Conservation (phyloP, 1,140 invertebrate species). For the Ceratina calcarata region DNA sequence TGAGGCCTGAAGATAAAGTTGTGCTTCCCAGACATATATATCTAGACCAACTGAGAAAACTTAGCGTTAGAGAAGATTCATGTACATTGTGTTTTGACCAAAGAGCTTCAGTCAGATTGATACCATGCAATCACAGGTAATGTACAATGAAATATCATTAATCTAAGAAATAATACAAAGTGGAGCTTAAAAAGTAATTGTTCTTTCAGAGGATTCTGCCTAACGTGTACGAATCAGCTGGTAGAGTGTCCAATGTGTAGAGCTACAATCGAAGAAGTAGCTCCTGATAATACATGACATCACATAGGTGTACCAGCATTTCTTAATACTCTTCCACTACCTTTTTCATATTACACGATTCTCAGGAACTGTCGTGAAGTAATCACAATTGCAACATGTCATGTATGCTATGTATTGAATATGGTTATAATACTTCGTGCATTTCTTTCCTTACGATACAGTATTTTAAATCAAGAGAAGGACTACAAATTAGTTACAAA, state of each 20-base stretch:
- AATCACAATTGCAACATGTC: slow-evolving; percentile 51
- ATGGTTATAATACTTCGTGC: slow-evolving; percentile 53
- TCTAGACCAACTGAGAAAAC: slow-evolving; percentile 86
- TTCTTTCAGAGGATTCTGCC: slow-evolving; percentile 91
- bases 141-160: slow-evolving; percentile 32
- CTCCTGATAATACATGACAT: slow-evolving; percentile 76
- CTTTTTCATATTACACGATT: slow-evolving; percentile 53
- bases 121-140: slow-evolving; percentile 91
- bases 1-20: slow-evolving; percentile 87
- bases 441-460: slow-evolving; percentile 64
- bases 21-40: slow-evolving; percentile 87
- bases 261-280: slow-evolving; percentile 79
- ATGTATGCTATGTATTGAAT: slow-evolving; percentile 43
- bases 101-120: slow-evolving; percentile 86
- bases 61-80: slow-evolving; percentile 90
- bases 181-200: slow-evolving; percentile 27
- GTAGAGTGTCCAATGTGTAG: slow-evolving; percentile 94
- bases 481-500: slow-evolving; percentile 44
- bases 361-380: slow-evolving; percentile 56
- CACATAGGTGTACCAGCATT: slow-evolving; percentile 54
- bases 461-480: slow-evolving; percentile 55
- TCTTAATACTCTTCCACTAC: slow-evolving; percentile 55
- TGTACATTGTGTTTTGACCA: slow-evolving; percentile 94
- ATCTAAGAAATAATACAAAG: slow-evolving; percentile 3
- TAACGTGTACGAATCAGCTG: slow-evolving; percentile 88